phyloP scores from a whole-genome alignment of 2,113 vertebrate species.

The Axis porcinus region DNA sequence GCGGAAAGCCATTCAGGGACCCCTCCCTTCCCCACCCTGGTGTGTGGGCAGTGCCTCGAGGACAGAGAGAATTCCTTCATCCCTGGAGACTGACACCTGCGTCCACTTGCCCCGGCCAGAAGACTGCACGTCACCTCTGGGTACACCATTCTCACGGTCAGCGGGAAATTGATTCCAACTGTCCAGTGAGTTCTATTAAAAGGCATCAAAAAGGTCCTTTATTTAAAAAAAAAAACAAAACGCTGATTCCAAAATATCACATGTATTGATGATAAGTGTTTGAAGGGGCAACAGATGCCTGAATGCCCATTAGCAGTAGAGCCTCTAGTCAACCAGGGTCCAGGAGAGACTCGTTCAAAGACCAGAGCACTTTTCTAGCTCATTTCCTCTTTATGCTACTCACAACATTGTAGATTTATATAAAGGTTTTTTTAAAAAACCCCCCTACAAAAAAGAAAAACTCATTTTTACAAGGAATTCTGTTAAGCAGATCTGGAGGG shows the following conservation, averaged over 20 bases:
- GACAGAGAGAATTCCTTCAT: neutral
- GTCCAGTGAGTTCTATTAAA: neutral
- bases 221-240: neutral
- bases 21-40: neutral
- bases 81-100: neutral
- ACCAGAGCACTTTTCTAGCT: neutral
- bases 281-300: neutral
- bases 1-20: neutral
- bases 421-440: neutral
- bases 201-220: neutral
- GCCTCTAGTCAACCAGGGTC: neutral
- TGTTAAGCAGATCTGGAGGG: neutral
- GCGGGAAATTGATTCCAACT: neutral
- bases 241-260: neutral
- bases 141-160: neutral
- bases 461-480: neutral
- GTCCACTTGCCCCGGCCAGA: neutral
- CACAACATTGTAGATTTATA: neutral
- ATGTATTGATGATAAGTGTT: neutral
- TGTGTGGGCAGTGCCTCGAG: neutral
- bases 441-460: neutral
- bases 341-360: neutral
- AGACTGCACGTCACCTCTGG: rapidly evolving
- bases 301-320: neutral
- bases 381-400: neutral